Conservation (phyloP, 1,140 invertebrate species). For the Sitophilus oryzae region DNA sequence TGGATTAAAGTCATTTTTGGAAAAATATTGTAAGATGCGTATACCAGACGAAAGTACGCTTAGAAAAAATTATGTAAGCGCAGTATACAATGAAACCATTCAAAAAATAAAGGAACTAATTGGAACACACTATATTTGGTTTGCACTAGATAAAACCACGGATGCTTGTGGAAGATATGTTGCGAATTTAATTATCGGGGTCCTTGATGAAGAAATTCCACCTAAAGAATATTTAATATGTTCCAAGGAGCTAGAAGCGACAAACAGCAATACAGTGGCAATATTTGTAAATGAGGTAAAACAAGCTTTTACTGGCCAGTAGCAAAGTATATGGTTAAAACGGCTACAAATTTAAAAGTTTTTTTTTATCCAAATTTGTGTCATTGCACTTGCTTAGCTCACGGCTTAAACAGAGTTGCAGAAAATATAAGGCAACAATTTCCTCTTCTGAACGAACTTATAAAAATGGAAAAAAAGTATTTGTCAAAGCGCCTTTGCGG, state of each 20-base stretch:
- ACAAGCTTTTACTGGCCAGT: conserved; percentile 3
- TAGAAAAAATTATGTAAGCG: too few species aligned
- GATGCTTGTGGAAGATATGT: conserved; percentile 4
- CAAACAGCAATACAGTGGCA: conserved; percentile 1
- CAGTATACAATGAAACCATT: too few species aligned
- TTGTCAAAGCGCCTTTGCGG: too few species aligned
- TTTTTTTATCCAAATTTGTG: conserved; percentile 38
- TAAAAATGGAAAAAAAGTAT: too few species aligned
- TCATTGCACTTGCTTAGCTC: too few species aligned
- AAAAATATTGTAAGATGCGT: conserved; percentile 14
- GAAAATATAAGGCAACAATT: too few species aligned
- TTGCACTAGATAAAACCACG: neutral
- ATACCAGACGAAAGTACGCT: conserved; percentile 25
- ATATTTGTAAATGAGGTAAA: conserved; percentile 3
- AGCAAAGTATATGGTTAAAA: too few species aligned
- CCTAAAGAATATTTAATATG: neutral
- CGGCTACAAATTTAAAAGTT: too few species aligned
- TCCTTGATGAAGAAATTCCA: neutral
- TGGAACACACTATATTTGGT: neutral
- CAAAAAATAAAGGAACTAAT: neutral
- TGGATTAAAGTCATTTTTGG: conserved; percentile 13
- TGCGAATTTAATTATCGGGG: conserved; percentile 4
- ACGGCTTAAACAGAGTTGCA: too few species aligned
- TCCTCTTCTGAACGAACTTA: too few species aligned
- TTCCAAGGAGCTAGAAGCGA: neutral